Conservation (phyloP, 2,888 invertebrate species). For the Myathropa florea region DNA sequence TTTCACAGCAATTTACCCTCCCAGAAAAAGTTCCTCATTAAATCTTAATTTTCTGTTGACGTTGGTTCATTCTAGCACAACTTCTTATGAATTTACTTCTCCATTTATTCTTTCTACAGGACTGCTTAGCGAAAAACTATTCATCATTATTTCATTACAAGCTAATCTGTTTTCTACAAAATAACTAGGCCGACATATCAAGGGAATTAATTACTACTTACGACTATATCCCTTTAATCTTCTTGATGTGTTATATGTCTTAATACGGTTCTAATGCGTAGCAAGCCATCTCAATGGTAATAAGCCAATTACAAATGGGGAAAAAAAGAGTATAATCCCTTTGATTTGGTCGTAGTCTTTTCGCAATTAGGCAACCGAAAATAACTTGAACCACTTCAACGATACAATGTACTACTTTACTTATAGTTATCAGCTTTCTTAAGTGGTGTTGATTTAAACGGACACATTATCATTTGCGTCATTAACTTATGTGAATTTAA, state of each 20-base stretch:
- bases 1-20: no score
- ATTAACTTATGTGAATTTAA: neutral
- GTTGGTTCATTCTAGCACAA: neutral
- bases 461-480: neutral
- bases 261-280: constrained; percentile 10
- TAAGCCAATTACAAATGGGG: constrained; percentile 4
- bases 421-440: neutral
- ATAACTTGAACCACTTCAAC: neutral
- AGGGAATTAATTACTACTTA: constrained; percentile 16
- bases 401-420: neutral
- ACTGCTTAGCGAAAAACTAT: neutral
- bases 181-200: neutral
- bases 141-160: neutral
- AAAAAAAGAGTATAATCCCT: neutral
- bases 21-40: no score
- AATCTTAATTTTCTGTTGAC: neutral
- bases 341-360: neutral
- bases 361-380: neutral
- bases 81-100: neutral
- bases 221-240: constrained; percentile 11
- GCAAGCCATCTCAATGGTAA: constrained; percentile 9
- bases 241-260: constrained; percentile 17
- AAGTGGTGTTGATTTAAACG: neutral
- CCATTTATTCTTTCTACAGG: neutral
- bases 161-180: neutral